Base-by-base conservation (phyloP, 2,888 invertebrate genomes). In the Hydrotaea diabolus region DNA sequence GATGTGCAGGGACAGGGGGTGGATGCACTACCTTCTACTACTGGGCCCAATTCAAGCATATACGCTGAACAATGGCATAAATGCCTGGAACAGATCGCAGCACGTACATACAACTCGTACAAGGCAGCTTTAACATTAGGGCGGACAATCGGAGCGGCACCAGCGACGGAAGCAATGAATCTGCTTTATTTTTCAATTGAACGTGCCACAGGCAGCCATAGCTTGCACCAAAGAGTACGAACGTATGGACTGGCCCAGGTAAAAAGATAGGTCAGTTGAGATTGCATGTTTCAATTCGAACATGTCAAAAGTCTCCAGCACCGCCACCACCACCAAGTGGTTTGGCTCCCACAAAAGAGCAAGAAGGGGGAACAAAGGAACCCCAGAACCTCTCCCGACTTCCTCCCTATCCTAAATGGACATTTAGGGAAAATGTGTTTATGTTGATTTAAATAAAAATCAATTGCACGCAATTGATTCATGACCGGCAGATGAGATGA, bases 171-270 rank as follows among this genome's bases (percentile, higher is more conserved):
- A 17, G 17, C 9, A 53, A 23, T 21, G 55, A 55, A 59, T 59
- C 59, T 26, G 59, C 15, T 59, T 9, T 21, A 19, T 62, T 62
- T 36, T 64, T 39, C 64, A 64, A 64, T 64, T 36, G 64, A n/a
- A 64, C 23, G 2, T 26, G 59, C 31, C 26, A n/a, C 1, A 64
- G 36, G 5, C 64, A 3, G 64, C 64, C 64, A 36, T 64, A 64
- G n/a, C 36, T n/a, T n/a, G 17, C 9, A 64, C 36, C 31, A 31
- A 59, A 2, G 59, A 26, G 17, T 59, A 5, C 21, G 26, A 15
- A 59, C 0, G 4, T 26, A 59, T 2, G 7, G 4, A 9, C 17
- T 9, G 5, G 26, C 3, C 59, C 21, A 59, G 19, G 0, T 21
- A 9, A n/a, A n/a, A n/a, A 55, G 55, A 55, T 59, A 26, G 59